A percentile compares a stretch with the other conserved stretches of the same genome.
phyloP scores from a whole-genome alignment of 23 tunicate genomes.

The Diplosoma virens region DNA sequence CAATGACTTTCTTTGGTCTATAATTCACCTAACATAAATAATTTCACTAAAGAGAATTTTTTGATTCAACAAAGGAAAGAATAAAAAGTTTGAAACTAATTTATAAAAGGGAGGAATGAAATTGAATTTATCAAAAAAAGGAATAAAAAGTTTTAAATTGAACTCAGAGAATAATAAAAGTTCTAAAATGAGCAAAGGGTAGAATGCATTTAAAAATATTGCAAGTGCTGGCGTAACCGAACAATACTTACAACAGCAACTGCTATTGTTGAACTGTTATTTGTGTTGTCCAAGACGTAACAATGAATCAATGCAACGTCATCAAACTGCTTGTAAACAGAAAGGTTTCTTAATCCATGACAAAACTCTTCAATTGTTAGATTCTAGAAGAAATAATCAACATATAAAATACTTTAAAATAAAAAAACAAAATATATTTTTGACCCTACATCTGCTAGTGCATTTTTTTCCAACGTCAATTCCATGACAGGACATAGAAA shows the following conservation, averaged over 20 bases:
- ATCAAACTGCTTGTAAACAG: not conserved
- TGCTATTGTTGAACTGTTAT: not conserved
- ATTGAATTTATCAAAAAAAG: no score
- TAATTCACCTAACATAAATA: no score
- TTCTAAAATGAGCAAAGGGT: no score
- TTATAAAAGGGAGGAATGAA: no score
- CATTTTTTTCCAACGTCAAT: not conserved
- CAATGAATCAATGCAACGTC: constrained; percentile 4
- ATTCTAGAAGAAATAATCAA: not conserved
- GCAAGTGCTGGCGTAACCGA: no score
- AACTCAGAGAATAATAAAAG: no score
- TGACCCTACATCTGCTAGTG: constrained; percentile 9
- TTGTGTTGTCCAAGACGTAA: not conserved
- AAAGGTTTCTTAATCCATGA: not conserved
- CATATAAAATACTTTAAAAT: not conserved
- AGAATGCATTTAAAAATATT: no score
- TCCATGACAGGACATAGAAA: constrained; percentile 29
- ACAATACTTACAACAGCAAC: constrained; percentile 7
- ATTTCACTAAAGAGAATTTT: no score
- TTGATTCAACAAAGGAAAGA: no score
- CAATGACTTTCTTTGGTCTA: no score
- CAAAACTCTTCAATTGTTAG: constrained; percentile 10
- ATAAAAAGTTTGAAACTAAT: no score
- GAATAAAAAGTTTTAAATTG: no score
- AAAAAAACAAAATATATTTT: not conserved